phyloP scores from a whole-genome alignment of 2,113 vertebrate genomes.

The Micronycteris hirsuta region DNA sequence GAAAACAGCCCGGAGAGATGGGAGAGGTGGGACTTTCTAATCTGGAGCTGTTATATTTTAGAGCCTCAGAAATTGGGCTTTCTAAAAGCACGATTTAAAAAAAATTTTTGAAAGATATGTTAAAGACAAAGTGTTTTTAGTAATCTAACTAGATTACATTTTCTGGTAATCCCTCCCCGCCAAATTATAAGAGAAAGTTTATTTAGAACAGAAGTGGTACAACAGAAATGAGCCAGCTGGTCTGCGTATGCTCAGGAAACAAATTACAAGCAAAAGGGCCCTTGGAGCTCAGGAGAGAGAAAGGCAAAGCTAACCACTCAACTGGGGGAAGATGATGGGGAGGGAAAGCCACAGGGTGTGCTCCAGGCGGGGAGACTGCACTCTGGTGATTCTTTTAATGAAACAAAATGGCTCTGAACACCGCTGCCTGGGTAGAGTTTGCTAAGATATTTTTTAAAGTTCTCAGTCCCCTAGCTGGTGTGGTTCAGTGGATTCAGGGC shows the following conservation, averaged over 20 bases:
- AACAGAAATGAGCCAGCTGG: too few relatives aligned
- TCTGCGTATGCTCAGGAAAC: too few relatives aligned
- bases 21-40: neutral
- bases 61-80: neutral
- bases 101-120: neutral
- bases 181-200: too few relatives aligned
- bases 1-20: neutral
- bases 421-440: neutral
- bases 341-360: neutral
- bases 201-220: too few relatives aligned
- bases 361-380: too few relatives aligned
- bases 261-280: too few relatives aligned
- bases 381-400: neutral
- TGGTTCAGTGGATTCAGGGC: too few relatives aligned
- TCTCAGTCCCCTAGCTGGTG: too few relatives aligned
- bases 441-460: neutral
- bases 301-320: too few relatives aligned
- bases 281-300: neutral
- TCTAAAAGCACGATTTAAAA: neutral
- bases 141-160: slow-evolving; percentile 14
- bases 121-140: neutral
- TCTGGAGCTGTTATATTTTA: neutral
- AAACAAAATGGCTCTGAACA: neutral
- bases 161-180: neutral
- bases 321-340: too few relatives aligned